These are phyloP conservation scores for Zapus hudsonius DNA, from an alignment of 2,113 vertebrate genomes.

Conservation along the genomic window DNA sequence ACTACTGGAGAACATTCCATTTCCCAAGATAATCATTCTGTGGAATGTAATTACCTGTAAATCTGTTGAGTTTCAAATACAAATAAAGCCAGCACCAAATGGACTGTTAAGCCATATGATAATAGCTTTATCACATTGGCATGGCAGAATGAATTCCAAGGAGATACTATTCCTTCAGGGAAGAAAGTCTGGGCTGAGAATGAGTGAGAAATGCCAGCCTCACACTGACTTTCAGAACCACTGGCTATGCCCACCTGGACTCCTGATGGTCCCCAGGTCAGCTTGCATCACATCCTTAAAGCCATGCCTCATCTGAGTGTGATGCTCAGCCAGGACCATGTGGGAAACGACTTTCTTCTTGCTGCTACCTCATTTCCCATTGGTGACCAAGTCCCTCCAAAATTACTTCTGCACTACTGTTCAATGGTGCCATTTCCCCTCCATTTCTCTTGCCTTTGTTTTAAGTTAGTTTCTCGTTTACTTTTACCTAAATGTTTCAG, in stretches of 20 bases:
- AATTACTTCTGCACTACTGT: not conserved
- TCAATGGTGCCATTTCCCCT: not conserved
- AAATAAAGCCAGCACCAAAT: conserved; percentile 43
- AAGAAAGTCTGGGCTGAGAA: not conserved
- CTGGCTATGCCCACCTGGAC: no score
- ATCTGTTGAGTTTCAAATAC: conserved; percentile 49
- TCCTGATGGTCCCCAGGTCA: not conserved
- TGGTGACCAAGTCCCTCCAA: not conserved
- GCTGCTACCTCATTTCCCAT: not conserved
- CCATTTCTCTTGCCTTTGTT: not conserved
- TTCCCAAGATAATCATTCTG: conserved; percentile 46
- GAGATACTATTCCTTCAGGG: not conserved
- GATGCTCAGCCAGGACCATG: not conserved
- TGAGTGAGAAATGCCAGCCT: not conserved
- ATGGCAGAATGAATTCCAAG: conserved; percentile 7
- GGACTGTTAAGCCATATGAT: not conserved
- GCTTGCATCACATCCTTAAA: not conserved
- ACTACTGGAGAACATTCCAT: not conserved
- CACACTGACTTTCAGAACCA: not conserved
- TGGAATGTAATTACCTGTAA: conserved; percentile 50
- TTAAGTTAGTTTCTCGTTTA: not conserved
- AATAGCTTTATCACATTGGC: not conserved
- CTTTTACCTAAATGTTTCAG: not conserved
- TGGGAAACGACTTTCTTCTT: not conserved
- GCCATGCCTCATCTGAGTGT: no score